Evolutionary conservation across 2,888 invertebrate genomes (phyloP), one percentile per base, ranked within the genome.

Genomic region (Eurytoma adleriae): DNA sequence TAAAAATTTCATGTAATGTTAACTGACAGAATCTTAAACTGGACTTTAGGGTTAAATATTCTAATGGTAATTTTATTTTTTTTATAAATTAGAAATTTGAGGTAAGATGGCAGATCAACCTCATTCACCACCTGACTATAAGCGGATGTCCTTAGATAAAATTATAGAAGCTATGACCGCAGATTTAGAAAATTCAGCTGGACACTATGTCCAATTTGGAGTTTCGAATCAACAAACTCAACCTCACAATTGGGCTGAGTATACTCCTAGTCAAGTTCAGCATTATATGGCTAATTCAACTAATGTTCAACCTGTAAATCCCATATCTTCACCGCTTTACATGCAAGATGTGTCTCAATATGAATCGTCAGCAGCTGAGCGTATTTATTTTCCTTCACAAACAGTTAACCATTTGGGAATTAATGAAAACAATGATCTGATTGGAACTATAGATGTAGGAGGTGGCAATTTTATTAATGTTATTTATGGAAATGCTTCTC

Each of bases 151-250:
- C 3, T 82, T 93, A 85, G 93, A 93, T 84, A 92, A 93, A 87
- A 93, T 93, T 80, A 93, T 93, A 78, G 92, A 93, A 84, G 92
- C 93, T 84, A 93, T 93, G 92, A 93, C 93, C 54, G 92, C 93
- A 18, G 93, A 93, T 87, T 91, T 92, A 82, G 93, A 93, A 85
- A 92, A 91, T 87, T 90, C 91, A n/a, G 92, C 93, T 79, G 93
- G 92, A 27, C 93, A 92, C 85, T 93, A 93, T 85, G 91, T 92
- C 61, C 92, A 92, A 79, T 91, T 93, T 80, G 92, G 92, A 3
- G 92, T 92, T 83, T 89, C 91, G 14, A 88, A 91, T 20, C 91
- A 83, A 85, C 90, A 86, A 84, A 80, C 87, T 12, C 84, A 85
- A 10, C 84, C 90, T 48, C 87, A 85, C 61, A 88, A 84, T 75